These are phyloP conservation scores for Amblyopsis hoosieri DNA, from an alignment of 2,797 vertebrate species.

Conservation along the genomic window DNA sequence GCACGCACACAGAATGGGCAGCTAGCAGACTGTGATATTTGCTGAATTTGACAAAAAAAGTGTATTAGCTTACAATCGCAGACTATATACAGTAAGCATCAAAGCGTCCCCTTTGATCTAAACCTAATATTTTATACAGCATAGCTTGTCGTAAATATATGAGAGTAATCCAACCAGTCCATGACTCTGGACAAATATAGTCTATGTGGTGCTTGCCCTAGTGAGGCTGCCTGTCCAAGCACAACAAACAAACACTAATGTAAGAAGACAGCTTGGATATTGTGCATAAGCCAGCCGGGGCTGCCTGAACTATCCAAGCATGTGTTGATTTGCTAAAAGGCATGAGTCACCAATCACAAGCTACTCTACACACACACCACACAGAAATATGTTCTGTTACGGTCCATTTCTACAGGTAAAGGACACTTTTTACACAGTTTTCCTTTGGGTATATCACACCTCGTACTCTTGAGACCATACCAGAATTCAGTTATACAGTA, in stretches of 20 bases:
- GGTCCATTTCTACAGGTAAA: too few relatives aligned
- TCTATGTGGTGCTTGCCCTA: slow-evolving; percentile 36
- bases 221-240: slow-evolving; percentile 34
- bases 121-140: neutral
- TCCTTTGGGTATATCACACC: too few relatives aligned
- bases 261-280: slow-evolving; percentile 50
- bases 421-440: too few relatives aligned
- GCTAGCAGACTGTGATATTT: too few relatives aligned
- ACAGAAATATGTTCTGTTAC: slow-evolving; percentile 5
- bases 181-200: slow-evolving; percentile 24
- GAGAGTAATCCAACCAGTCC: slow-evolving; percentile 11
- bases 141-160: slow-evolving; percentile 6
- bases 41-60: too few relatives aligned
- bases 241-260: slow-evolving; percentile 41
- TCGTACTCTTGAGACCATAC: too few relatives aligned
- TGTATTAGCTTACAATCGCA: too few relatives aligned
- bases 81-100: too few relatives aligned
- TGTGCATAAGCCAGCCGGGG: slow-evolving; percentile 39
- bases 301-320: slow-evolving; percentile 48
- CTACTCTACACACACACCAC: slow-evolving; percentile 2
- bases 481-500: too few relatives aligned
- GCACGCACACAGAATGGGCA: too few relatives aligned
- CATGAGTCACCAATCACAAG: slow-evolving; percentile 35
- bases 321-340: slow-evolving; percentile 53
- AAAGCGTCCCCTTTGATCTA: too few relatives aligned